Percentiles rank a stretch among this genome's conserved stretches.
Evolutionary conservation across 1,140 invertebrate genomes (phyloP).

Genomic region (Diorhabda carinulata): DNA sequence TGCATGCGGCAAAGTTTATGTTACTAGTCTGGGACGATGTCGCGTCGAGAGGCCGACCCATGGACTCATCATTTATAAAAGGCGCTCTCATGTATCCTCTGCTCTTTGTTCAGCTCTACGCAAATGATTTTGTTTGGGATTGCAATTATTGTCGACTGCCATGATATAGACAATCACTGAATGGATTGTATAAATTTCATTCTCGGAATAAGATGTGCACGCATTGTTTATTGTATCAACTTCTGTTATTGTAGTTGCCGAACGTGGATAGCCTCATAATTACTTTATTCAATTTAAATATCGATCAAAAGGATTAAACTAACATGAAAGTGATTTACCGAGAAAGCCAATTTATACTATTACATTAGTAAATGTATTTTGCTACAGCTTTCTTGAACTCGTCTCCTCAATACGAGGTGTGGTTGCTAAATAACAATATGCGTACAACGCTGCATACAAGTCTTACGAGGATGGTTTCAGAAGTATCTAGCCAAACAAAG

Average conservation of each 20-base stretch:
- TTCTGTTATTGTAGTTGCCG: background rate
- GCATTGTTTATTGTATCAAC: slow-evolving; percentile 1
- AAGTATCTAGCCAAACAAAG: no score
- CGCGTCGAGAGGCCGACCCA: background rate
- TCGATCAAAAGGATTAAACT: no score
- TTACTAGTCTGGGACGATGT: background rate
- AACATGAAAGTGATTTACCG: no score
- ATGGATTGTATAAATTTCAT: background rate
- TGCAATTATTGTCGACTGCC: slow-evolving; percentile 1
- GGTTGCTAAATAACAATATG: no score
- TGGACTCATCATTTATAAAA: slow-evolving; percentile 2
- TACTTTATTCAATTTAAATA: no score
- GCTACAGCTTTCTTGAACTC: no score
- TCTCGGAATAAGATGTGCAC: background rate
- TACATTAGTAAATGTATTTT: no score
- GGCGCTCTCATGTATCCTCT: background rate
- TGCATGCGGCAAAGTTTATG: slow-evolving; percentile 1
- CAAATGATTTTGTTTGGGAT: slow-evolving; percentile 2
- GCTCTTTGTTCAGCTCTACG: background rate
- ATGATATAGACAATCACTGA: slow-evolving; percentile 2
- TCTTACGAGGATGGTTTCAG: no score
- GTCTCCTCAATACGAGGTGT: no score
- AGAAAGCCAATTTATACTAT: no score
- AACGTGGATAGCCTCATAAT: no score
- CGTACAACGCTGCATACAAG: no score